Base-by-base conservation (phyloP, 2,797 vertebrate species). In the Synaphobranchus kaupii region DNA sequence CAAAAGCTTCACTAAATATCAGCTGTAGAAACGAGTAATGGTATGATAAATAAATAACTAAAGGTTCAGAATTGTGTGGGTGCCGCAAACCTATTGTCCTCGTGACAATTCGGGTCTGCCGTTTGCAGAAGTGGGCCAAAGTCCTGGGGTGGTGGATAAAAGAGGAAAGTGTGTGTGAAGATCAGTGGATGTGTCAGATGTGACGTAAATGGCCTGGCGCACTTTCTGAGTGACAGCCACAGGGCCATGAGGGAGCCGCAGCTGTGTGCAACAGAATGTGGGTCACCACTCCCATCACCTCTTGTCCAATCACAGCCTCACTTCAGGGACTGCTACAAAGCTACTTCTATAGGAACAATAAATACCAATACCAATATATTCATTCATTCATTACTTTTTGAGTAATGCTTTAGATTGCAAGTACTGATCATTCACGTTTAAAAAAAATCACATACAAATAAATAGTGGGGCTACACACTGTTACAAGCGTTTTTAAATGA, bases 291-390 rank as follows among this genome's bases (percentile, higher is more conserved):
- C 68, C 68, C 9, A 8, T 60, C 39, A 44, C 52, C 71, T 78
- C 83, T 76, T 84, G 83, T 87, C 87, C 83, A 39, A 85, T 80
- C 87, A 78, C 83, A 84, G 28, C 68, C 34, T 76, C 63, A 52
- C 52, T 10, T 68, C 63, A 17, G 44, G 34, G 83, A 54, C 44
- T 83, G 25, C 58, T 80, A 39, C 39, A 39, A 39, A 1, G 39
- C 39, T 39, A 39, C 39, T 39, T 85, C 8, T 50, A 83, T 87
- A 87, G 22, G 39, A 87, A 78, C 60, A 84, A 54, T 63, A 78
- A 58, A 78, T n/a, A 4, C 39, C 44, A 25, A 48, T 10, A 68
- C n/a, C 4, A 58, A 58, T 50, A 48, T 85, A 63, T 76, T 39
- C 39, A 39, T 39, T 39, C 39, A 39, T 54, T 2, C 15, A 15